Evolutionary conservation across 2,113 vertebrate genomes (phyloP), one percentile per base, ranked within the genome.

Genomic region (Petroica traversi): DNA sequence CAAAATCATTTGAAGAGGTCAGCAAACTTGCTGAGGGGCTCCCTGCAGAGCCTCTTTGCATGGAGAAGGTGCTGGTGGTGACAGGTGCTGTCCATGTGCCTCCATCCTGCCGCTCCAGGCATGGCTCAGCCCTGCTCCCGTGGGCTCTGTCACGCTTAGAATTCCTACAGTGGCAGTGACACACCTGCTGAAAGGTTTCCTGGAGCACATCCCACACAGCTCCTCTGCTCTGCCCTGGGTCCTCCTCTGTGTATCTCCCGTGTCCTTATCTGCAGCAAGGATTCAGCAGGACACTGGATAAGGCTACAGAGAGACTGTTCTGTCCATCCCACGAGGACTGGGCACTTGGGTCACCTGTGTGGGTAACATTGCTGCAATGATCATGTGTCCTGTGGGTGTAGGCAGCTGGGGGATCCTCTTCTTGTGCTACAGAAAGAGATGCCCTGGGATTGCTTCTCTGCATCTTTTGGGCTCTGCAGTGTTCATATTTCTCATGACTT

Each of bases 241-340:
- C 18, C 7, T 84, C 34, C 20, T 66, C 51, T 9, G 0, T 2
- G 12, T 40, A 11, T 64, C 33, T 36, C 29, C 15, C 0, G 0
- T 18, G 6, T 45, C 68, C 40, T 88, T 51, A 34, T 16, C 25
- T 77, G 13, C 17, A 43, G 59, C 1, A 8, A n/a, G 69, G 68
- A 28, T 17, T 75, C 75, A 86, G 59, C 54, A 55, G 89, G 69
- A 45, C 23, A 6, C n/a, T 20, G 38, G 31, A 1, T 45, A 19
- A 78, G 7, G 34, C 48, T 78, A 17, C 36, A 31, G 55, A 52
- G 48, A 18, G 8, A 13, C 61, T 46, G 1, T 38, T 66, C 41
- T 64, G 55, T 28, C 46, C 52, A 45, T 61, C 40, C 31, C 20
- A 12, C 4, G 1, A 23, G 20, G n/a, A 20, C 1, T 67, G 80